These are phyloP conservation scores for Staurois parvus DNA, from an alignment of 2,797 vertebrate genomes.

Conservation along the genomic window DNA sequence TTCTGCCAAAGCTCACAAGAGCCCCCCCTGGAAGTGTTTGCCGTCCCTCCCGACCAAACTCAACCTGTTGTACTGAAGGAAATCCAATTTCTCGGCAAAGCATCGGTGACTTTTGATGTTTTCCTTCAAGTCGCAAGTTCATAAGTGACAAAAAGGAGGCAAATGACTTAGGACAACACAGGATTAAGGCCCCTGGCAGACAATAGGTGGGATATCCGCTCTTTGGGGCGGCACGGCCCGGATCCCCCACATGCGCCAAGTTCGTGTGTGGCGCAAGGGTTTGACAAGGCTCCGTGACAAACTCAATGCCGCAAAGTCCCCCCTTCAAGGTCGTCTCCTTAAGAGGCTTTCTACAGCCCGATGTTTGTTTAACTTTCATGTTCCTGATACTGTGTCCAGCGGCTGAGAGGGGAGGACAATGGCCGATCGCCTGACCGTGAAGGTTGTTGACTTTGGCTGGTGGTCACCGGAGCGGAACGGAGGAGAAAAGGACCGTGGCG, in stretches of 20 bases:
- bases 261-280: constrained; percentile 83
- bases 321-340: constrained; percentile 71
- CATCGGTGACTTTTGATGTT: constrained; percentile 78
- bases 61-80: constrained; percentile 72
- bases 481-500: constrained; percentile 41
- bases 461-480: constrained; percentile 76
- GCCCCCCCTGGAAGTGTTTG: constrained; percentile 69
- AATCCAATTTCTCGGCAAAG: constrained; percentile 78
- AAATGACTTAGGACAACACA: constrained; percentile 81
- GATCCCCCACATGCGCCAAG: constrained; percentile 70
- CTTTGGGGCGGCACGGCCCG: constrained; percentile 68
- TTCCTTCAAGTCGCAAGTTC: constrained; percentile 81
- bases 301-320: constrained; percentile 74
- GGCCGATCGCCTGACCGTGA: constrained; percentile 81
- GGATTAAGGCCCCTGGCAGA: constrained; percentile 71
- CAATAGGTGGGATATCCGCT: constrained; percentile 77
- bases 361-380: constrained; percentile 95
- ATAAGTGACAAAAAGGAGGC: constrained; percentile 75
- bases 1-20: constrained; percentile 69
- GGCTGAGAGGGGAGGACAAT: constrained; percentile 83
- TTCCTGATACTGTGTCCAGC: constrained; percentile 84
- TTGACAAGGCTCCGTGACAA: constrained; percentile 80
- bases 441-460: constrained; percentile 88
- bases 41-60: constrained; percentile 75
- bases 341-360: constrained; percentile 65